Base-by-base conservation (phyloP, 2,113 vertebrate genomes). In the Equus przewalskii region DNA sequence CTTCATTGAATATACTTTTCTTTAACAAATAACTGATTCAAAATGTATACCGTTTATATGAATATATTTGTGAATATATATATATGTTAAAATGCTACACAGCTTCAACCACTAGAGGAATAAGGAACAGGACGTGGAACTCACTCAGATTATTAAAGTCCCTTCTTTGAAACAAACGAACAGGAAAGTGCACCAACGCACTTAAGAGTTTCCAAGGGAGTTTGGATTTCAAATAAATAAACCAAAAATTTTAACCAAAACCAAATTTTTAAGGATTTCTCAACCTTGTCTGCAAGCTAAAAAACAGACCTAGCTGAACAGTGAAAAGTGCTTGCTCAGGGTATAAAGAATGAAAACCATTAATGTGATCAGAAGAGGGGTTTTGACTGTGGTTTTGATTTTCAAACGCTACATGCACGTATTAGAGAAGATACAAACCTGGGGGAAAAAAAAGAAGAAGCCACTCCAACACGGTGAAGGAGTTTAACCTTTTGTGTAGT, bases 391-490 rank as follows among this genome's bases (percentile, higher is more conserved):
- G 96, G 86, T 67, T 98, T 98, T 93, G 96, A 97, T 93, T 98
- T 98, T 98, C 98, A 95, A 97, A 98, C 97, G 98, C 97, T 98
- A 98, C 99, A 99, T 99, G 99, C 99, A 98, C 95, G 96, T 98
- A 97, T 96, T 67, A 65, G 98, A 97, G 97, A 98, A 96, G 98
- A 98, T 98, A 98, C 93, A 95, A 97, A 98, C 98, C 99, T 80
- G 92, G 98, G 97, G 97, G 69, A 44, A 64, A 88, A 72, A 24
- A 2, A 36, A 54, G 44, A 89, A 36, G 58, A 64, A 85, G 90
- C 28, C 56, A 64, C 91, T 90, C 94, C 72, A 98, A 98, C 97
- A 90, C 72, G 97, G 98, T 98, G 98, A 98, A 95, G 97, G 98
- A 97, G 85, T 97, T 94, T 94, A 91, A 87, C 91, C 86, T 95